A percentile compares a stretch with the other conserved stretches of the same genome.
Evolutionary conservation across 2,888 invertebrate genomes (phyloP).

Genomic region (Calliopum simillimum): DNA sequence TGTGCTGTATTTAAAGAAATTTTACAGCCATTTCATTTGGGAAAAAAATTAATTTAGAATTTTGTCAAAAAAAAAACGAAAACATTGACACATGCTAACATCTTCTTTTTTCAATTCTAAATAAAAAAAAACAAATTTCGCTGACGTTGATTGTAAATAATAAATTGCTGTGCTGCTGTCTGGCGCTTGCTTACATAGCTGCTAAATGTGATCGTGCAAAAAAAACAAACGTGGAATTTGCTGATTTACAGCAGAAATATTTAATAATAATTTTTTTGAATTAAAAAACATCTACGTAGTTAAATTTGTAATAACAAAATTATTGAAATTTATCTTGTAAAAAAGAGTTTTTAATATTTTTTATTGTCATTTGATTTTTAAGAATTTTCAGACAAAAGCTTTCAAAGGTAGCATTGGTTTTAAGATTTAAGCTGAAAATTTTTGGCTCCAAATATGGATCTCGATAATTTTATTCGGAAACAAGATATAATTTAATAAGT

Average conservation of each 20-base stretch:
- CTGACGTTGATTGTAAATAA: not conserved
- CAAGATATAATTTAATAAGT: too few species aligned
- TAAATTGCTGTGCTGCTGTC: too few species aligned
- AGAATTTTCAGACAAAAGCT: too few species aligned
- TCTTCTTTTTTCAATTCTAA: conserved; percentile 34
- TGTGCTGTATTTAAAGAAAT: not conserved
- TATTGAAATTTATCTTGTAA: too few species aligned
- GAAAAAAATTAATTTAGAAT: conserved; percentile 20
- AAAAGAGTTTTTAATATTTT: too few species aligned
- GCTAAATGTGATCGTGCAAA: not conserved
- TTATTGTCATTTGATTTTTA: too few species aligned
- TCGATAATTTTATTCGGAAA: too few species aligned
- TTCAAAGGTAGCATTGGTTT: too few species aligned
- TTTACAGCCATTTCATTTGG: not conserved
- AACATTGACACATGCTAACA: conserved; percentile 18
- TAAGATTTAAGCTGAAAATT: too few species aligned
- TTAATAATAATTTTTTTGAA: not conserved
- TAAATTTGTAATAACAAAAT: not conserved
- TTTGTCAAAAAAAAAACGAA: conserved; percentile 28
- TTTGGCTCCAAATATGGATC: too few species aligned
- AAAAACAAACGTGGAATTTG: not conserved
- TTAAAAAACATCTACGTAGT: not conserved
- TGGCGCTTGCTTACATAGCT: too few species aligned
- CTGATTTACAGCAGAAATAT: not conserved
- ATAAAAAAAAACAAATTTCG: conserved; percentile 28